Evolutionary conservation across 2,888 invertebrate species (phyloP), one percentile per base, ranked within the genome.

Genomic region (Zygaena filipendulae): DNA sequence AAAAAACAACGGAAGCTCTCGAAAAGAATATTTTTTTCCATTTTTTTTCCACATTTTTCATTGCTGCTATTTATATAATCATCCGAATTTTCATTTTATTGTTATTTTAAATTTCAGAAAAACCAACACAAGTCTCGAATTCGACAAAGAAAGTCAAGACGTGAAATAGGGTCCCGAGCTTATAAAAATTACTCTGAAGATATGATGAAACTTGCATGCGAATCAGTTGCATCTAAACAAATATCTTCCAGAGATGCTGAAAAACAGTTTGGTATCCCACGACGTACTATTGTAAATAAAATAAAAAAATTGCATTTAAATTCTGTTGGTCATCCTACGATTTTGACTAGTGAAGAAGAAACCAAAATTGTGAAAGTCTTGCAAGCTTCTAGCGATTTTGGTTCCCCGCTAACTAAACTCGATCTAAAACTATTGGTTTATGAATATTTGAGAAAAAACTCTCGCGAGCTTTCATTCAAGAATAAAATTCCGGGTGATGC

Each of bases 391-490:
- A 23, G 27, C 13, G 25, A 37, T 27, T 33, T 29, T 25, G 33
- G 30, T 2, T 35, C 32, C 13, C 43, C 45, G 8, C 27, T 45
- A n/a, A 42, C 42, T 2, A 30, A 34, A 33, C 3, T 42, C 5
- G 43, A 45, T 23, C 20, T 45, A 13, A 32, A 35, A 21, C 30
- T 45, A 4, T 7, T 45, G 4, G 35, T 47, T 2, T 24, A 31
- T 23, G 34, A 38, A 18, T 42, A 42, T 33, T 13, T 42, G 29
- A 22, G 38, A 25, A 40, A 40, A 36, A 43, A 41, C 31, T 28
- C 23, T 22, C 26, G 32, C 20, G 29, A 25, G 7, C 19, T 33
- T 33, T 10, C 33, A 3, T 45, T 41, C 20, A 27, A 34, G 8
- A 25, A 23, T 29, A 16, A 25, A 14, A 23, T 34, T 20, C 36